These are phyloP conservation scores for Ornithoptera priamus DNA, from an alignment of 2,888 invertebrate genomes.

Conservation along the genomic window DNA sequence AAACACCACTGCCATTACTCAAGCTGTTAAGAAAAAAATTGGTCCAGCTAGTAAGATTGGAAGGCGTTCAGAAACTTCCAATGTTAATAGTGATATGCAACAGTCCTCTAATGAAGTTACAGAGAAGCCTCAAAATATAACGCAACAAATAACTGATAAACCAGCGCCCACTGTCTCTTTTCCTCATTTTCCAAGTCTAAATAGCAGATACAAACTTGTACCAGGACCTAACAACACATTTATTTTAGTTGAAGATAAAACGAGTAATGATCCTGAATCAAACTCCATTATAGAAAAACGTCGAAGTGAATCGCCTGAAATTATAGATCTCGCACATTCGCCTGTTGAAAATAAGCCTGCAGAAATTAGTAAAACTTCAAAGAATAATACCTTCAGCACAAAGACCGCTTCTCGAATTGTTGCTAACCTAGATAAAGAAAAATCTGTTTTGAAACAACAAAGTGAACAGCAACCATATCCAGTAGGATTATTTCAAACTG, in stretches of 20 bases:
- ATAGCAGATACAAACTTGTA: conserved; percentile 62
- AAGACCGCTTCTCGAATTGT: background rate
- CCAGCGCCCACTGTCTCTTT: conserved; percentile 47
- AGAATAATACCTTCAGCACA: background rate
- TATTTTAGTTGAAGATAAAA: conserved; percentile 58
- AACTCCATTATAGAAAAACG: background rate
- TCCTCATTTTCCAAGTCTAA: conserved; percentile 52
- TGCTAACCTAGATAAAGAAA: conserved; percentile 3
- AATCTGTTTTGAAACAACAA: conserved; percentile 14
- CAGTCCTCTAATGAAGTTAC: conserved; percentile 22
- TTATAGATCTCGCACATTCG: conserved; percentile 28
- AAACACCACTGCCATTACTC: conserved; percentile 31
- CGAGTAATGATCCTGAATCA: conserved; percentile 21
- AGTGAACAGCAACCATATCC: conserved; percentile 57
- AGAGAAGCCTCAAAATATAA: conserved; percentile 13
- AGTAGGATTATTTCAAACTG: conserved; percentile 66
- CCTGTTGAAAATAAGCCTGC: conserved; percentile 27
- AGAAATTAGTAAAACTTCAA: conserved; percentile 5
- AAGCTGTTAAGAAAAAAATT: conserved; percentile 54
- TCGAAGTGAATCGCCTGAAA: conserved; percentile 3
- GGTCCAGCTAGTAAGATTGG: conserved; percentile 69
- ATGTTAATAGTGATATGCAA: conserved; percentile 35
- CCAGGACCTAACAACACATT: conserved; percentile 70
- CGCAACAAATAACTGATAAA: background rate
- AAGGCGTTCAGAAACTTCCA: conserved; percentile 32